A percentile compares a stretch with the other conserved stretches of the same genome.
Conservation (phyloP, 2,888 invertebrate genomes). For the Netelia fuscicornis region DNA sequence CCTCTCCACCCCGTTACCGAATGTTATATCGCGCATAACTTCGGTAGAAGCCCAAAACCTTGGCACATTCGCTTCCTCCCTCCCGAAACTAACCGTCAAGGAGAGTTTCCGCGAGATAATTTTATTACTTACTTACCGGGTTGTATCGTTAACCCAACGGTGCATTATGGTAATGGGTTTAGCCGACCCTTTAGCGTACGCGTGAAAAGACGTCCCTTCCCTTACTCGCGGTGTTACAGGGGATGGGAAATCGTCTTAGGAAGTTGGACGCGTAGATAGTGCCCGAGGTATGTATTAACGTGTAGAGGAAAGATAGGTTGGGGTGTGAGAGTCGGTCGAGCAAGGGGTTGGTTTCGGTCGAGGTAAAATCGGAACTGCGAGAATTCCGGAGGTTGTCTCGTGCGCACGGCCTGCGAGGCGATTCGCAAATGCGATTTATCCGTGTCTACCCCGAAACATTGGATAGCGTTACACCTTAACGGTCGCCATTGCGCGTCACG, state of each 20-base stretch:
- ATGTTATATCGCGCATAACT: constrained; percentile 16
- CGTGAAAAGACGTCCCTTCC: constrained; percentile 41
- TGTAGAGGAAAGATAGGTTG: not conserved
- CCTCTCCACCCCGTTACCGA: not conserved
- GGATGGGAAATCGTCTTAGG: constrained; percentile 43
- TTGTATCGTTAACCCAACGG: constrained; percentile 76
- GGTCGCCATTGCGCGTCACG: not conserved
- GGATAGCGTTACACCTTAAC: constrained; percentile 6
- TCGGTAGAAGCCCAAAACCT: constrained; percentile 6
- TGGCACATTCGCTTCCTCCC: constrained; percentile 14
- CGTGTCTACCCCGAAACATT: constrained; percentile 30
- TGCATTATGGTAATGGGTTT: constrained; percentile 76
- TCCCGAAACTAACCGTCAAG: constrained; percentile 70
- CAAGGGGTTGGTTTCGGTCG: constrained; percentile 18
- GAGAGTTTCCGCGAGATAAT: constrained; percentile 74
- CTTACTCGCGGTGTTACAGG: constrained; percentile 1
- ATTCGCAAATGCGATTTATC: constrained; percentile 68
- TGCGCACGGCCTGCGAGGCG: constrained; percentile 44
- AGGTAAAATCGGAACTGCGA: constrained; percentile 25
- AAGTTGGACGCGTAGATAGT: constrained; percentile 49
- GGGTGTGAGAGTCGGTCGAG: constrained; percentile 4
- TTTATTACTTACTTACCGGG: constrained; percentile 76
- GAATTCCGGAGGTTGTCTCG: constrained; percentile 16
- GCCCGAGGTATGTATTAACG: not conserved
- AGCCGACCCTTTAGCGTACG: constrained; percentile 53